Evolutionary conservation across 2,797 vertebrate genomes (phyloP).

Genomic region (Syndactyla subalaris): DNA sequence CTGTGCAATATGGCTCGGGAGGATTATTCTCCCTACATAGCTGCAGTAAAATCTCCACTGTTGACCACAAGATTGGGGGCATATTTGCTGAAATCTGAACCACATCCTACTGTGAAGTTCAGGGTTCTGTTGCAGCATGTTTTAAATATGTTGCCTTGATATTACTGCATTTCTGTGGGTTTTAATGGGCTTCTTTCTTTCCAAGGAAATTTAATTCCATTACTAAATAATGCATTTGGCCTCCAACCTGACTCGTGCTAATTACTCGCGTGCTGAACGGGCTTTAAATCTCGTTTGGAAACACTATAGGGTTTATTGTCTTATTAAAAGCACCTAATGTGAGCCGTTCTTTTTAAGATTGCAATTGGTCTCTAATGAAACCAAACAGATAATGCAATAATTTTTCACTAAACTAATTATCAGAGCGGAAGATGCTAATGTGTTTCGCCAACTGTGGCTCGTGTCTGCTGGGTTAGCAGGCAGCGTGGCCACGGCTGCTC

Average conservation of each 20-base stretch:
- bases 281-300: constrained; percentile 22
- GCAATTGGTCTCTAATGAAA: constrained; percentile 68
- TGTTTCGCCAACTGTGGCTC: constrained; percentile 63
- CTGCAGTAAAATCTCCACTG: neutral
- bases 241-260: constrained; percentile 38
- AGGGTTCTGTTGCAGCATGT: neutral
- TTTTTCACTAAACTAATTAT: constrained; percentile 78
- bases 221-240: constrained; percentile 62
- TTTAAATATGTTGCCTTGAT: neutral
- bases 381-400: constrained; percentile 70
- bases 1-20: constrained; percentile 10
- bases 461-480: neutral
- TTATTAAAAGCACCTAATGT: constrained; percentile 65
- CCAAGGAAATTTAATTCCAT: constrained; percentile 34
- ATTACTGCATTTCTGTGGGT: neutral
- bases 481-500: neutral
- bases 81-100: neutral
- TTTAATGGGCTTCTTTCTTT: constrained; percentile 46
- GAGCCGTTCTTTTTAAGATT: neutral
- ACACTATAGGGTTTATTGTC: constrained; percentile 34
- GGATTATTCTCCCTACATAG: neutral
- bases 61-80: neutral
- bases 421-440: constrained; percentile 74
- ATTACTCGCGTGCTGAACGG: constrained; percentile 22
- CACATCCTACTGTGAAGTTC: neutral